Evolutionary conservation across 2,797 vertebrate genomes (phyloP), one percentile per base, ranked within the genome.

Genomic region (Pteronotus mesoamericanus): DNA sequence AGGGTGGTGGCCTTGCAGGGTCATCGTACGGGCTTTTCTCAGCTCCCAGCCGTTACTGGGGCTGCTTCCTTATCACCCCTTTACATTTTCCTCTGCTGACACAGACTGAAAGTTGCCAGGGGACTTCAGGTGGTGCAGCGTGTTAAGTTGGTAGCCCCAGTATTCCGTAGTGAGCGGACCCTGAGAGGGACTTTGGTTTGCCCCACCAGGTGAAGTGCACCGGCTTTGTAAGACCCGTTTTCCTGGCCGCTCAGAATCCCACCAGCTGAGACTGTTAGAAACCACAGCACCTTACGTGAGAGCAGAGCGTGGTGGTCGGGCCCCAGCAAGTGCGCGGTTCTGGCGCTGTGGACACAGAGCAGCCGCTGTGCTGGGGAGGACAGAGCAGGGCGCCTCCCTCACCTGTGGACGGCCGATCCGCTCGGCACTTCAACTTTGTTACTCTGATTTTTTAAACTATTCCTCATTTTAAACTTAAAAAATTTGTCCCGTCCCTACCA

Each of bases 361-460:
- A n/a, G n/a, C n/a, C n/a, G n/a, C 34, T 24, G 3, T 26, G 3
- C 53, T 77, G 59, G 82, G 55, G 88, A 61, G 84, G 74, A 48
- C 5, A 44, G 34, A 59, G 11, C 24, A 24, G 53, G 44, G 34
- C 64, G 6, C 48, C 75, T 86, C 59, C 57, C 44, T 66, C 16
- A 44, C 71, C 21, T 21, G 8, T 7, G 91, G 34, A 77, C 29
- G 59, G 3, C 53, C 61, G 74, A 44, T 79, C 39, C n/a, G 37
- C 78, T 48, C 46, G 75, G 64, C 26, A 37, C 51, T 57, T 93
- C 6, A 26, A 18, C 37, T 83, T 66, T 92, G 29, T 34, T 71
- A 90, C 77, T 69, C n/a, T 94, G 39, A 77, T 87, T 88, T 94
- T 86, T 53, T 88, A 51, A 85, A 79, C 21, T 55, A 51, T 55